Conservation (phyloP, 2,113 vertebrate genomes). For the Hydropotes inermis region DNA sequence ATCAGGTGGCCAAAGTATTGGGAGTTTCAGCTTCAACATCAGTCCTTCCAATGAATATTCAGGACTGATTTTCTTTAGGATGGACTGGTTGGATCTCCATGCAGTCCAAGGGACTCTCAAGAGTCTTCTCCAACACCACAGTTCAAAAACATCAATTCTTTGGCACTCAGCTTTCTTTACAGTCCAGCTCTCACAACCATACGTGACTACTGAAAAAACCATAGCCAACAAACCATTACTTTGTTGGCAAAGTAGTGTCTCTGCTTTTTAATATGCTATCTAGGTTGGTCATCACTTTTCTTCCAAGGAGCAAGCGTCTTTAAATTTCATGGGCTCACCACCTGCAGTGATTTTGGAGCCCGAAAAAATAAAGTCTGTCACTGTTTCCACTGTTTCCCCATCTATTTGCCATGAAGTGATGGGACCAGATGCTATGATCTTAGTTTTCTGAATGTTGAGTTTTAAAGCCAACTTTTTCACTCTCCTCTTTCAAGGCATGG, state of each 20-base stretch:
- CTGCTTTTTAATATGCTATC: neutral
- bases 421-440: neutral
- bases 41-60: neutral
- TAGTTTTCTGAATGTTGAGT: neutral
- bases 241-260: neutral
- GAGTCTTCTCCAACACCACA: neutral
- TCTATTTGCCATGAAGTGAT: neutral
- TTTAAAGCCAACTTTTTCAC: neutral
- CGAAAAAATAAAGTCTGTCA: neutral
- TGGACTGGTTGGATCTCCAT: neutral
- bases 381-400: neutral
- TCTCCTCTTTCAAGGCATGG: neutral
- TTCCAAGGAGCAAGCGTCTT: neutral
- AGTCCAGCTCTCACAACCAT: neutral
- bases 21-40: neutral
- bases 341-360: neutral
- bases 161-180: accelerated
- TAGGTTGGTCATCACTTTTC: neutral
- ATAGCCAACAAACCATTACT: neutral
- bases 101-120: neutral
- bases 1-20: neutral
- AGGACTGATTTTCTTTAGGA: neutral
- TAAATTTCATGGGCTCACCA: neutral
- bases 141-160: neutral
- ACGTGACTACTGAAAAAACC: neutral